Conservation (phyloP, 2,888 invertebrate species). For the Pollenia angustigena region DNA sequence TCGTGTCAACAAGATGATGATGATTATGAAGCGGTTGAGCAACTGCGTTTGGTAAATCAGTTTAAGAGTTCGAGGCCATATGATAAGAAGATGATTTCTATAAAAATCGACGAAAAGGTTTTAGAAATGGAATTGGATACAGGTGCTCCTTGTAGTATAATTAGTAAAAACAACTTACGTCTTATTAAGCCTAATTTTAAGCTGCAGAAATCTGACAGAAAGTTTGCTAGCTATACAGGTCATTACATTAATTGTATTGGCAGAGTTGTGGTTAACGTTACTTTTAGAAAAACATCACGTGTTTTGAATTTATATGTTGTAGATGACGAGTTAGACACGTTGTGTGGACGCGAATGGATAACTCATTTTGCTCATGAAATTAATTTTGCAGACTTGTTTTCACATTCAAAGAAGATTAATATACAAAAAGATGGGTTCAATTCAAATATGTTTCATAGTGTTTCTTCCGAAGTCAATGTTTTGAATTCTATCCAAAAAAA, state of each 20-base stretch:
- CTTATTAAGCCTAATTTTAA: background rate
- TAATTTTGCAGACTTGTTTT: no score
- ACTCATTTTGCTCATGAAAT: background rate
- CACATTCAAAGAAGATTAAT: no score
- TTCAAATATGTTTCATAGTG: no score
- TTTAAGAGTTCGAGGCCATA: background rate
- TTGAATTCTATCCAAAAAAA: no score
- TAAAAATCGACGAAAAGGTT: background rate
- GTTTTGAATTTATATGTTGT: background rate
- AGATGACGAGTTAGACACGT: background rate
- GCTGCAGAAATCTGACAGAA: background rate
- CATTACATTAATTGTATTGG: slow-evolving; percentile 2
- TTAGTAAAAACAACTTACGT: slow-evolving; percentile 1
- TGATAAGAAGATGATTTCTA: background rate
- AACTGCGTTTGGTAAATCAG: no score
- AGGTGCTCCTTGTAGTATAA: slow-evolving; percentile 24
- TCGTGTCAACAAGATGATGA: no score
- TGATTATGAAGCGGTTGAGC: no score
- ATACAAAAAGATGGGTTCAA: no score
- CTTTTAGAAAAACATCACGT: no score
- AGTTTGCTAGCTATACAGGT: background rate
- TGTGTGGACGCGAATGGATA: no score
- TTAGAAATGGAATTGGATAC: slow-evolving; percentile 40
- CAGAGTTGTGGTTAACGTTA: no score
- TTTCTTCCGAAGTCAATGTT: no score